Conservation (phyloP, 2,113 vertebrate species). For the Salvelinus alpinus region DNA sequence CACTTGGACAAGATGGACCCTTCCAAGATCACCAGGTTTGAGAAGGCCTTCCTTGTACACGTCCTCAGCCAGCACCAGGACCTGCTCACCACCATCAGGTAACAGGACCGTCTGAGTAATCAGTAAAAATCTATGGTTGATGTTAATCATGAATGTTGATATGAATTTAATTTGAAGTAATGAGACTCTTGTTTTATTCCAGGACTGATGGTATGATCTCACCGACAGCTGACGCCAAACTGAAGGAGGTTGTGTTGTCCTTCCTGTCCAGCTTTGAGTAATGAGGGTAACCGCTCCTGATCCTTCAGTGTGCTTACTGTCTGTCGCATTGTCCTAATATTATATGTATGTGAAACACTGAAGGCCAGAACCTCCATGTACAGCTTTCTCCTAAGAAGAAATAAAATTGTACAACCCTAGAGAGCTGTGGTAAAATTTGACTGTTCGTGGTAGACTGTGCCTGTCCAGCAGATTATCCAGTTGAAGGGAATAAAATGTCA, state of each 20-base stretch:
- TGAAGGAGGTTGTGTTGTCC: constrained; percentile 89
- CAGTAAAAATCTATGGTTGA: too few species aligned
- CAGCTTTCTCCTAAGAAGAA: constrained; percentile 74
- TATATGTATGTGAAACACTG: constrained; percentile 68
- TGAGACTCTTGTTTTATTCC: constrained; percentile 29
- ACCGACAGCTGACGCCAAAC: constrained; percentile 86
- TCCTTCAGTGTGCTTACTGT: constrained; percentile 65
- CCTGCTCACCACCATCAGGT: constrained; percentile 86
- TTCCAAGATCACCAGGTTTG: constrained; percentile 96
- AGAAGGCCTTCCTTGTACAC: constrained; percentile 91
- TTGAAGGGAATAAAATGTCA: background rate
- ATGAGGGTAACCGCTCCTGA: constrained; percentile 60
- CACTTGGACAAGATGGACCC: constrained; percentile 97
- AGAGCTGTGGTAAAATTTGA: constrained; percentile 43
- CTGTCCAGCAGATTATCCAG: background rate
- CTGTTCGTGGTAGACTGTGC: background rate
- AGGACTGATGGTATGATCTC: constrained; percentile 93
- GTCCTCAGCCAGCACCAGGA: constrained; percentile 89
- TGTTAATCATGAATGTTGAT: too few species aligned
- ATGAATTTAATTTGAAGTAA: too few species aligned
- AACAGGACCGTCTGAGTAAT: constrained; percentile 14
- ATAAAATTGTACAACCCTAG: constrained; percentile 77
- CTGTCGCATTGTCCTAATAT: constrained; percentile 59
- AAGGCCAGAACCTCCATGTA: constrained; percentile 80
- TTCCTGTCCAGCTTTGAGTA: constrained; percentile 95